Conservation (phyloP, 2,113 vertebrate genomes). For the Pelobates fuscus region DNA sequence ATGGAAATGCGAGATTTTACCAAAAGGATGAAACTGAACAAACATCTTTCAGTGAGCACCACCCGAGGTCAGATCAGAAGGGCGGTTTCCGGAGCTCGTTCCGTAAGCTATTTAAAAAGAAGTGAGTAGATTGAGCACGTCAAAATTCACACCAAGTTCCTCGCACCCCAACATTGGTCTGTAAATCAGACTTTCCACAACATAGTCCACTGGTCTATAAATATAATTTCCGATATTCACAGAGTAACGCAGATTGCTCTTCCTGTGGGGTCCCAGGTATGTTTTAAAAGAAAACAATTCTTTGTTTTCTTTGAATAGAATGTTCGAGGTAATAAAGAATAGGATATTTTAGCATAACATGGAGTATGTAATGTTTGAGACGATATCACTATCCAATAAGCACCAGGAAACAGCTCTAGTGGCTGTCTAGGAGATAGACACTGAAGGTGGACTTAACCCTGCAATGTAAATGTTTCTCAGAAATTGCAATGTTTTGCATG, state of each 20-base stretch:
- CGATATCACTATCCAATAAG: too few relatives aligned
- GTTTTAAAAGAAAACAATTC: too few relatives aligned
- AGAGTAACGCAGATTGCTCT: slow-evolving; percentile 50
- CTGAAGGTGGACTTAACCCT: too few relatives aligned
- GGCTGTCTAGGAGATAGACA: too few relatives aligned
- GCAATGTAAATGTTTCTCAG: too few relatives aligned
- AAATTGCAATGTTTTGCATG: too few relatives aligned
- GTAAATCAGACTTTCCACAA: not conserved
- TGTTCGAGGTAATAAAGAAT: too few relatives aligned
- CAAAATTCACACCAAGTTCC: slow-evolving; percentile 38
- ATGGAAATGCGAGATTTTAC: slow-evolving; percentile 78
- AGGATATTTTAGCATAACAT: too few relatives aligned
- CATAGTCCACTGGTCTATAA: not conserved
- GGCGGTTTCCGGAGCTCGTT: slow-evolving; percentile 96
- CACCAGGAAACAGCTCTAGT: too few relatives aligned
- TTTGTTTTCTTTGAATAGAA: too few relatives aligned
- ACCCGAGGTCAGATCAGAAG: slow-evolving; percentile 88
- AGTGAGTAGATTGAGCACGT: slow-evolving; percentile 74
- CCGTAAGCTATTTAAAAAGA: slow-evolving; percentile 98
- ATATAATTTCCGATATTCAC: not conserved
- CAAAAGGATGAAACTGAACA: slow-evolving; percentile 82
- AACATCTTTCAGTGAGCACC: slow-evolving; percentile 87
- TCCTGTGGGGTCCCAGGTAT: slow-evolving; percentile 29
- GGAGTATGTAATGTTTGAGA: too few relatives aligned
- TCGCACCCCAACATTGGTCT: not conserved